A percentile compares a stretch with the other conserved stretches of the same genome.
These are phyloP conservation scores for Dicycla oo DNA, from an alignment of 2,888 invertebrate species.

Conservation along the genomic window DNA sequence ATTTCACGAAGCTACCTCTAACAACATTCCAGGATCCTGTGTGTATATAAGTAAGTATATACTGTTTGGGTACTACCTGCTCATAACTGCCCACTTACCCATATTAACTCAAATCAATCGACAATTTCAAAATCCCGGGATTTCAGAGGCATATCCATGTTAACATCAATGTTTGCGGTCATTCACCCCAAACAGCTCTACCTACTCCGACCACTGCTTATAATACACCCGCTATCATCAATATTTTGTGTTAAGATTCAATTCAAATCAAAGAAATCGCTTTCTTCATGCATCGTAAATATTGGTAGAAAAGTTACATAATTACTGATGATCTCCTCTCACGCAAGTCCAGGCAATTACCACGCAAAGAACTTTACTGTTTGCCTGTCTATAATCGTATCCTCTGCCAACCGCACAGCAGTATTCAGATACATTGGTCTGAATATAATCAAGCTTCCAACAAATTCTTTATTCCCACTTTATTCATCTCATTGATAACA, in stretches of 20 bases:
- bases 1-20: no score
- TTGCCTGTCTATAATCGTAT: background rate
- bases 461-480: slow-evolving; percentile 36
- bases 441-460: slow-evolving; percentile 1
- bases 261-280: background rate
- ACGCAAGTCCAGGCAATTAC: background rate
- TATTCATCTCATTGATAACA: slow-evolving; percentile 50
- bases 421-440: background rate
- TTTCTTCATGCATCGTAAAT: background rate
- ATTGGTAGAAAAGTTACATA: background rate
- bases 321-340: background rate
- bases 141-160: no score
- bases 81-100: no score
- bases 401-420: background rate
- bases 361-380: background rate
- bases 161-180: no score
- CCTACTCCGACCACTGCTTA: no score
- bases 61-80: no score
- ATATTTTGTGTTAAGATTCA: background rate
- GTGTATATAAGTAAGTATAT: no score
- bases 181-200: no score
- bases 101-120: no score
- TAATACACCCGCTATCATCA: background rate
- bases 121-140: no score
- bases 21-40: no score